Evolutionary conservation across 2,797 vertebrate genomes (phyloP).

Genomic region (Arremon brunneinucha): DNA sequence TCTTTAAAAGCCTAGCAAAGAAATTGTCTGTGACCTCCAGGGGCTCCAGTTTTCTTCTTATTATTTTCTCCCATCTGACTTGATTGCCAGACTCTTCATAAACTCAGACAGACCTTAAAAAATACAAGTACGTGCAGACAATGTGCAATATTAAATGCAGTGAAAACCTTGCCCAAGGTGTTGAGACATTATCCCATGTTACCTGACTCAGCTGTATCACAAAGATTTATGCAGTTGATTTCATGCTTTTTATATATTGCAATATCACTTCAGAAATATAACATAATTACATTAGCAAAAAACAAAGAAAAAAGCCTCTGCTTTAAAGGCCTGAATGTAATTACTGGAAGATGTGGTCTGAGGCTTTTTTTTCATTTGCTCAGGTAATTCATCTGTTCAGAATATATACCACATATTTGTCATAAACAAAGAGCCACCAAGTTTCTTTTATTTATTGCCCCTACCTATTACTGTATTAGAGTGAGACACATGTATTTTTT

Average conservation of each 20-base stretch:
- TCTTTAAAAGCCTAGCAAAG: neutral
- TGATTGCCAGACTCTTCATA: neutral
- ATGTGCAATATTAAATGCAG: neutral
- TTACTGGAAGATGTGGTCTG: neutral
- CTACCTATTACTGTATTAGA: neutral
- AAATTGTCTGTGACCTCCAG: neutral
- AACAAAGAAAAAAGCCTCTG: neutral
- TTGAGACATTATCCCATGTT: neutral
- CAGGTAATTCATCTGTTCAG: neutral
- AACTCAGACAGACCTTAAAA: neutral
- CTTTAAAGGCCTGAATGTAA: neutral
- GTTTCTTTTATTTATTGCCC: neutral
- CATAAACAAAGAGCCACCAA: neutral
- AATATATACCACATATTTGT: neutral
- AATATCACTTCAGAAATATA: neutral
- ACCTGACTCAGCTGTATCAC: neutral
- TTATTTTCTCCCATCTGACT: neutral
- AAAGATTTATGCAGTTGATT: neutral
- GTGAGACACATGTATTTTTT: neutral
- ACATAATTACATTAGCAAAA: neutral
- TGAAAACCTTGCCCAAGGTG: neutral
- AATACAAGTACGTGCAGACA: neutral
- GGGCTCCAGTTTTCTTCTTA: neutral
- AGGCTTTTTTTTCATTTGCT: neutral
- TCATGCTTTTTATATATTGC: neutral